Evolutionary conservation across 2,888 invertebrate genomes (phyloP), one percentile per base, ranked within the genome.

Genomic region (Cenopis cana): DNA sequence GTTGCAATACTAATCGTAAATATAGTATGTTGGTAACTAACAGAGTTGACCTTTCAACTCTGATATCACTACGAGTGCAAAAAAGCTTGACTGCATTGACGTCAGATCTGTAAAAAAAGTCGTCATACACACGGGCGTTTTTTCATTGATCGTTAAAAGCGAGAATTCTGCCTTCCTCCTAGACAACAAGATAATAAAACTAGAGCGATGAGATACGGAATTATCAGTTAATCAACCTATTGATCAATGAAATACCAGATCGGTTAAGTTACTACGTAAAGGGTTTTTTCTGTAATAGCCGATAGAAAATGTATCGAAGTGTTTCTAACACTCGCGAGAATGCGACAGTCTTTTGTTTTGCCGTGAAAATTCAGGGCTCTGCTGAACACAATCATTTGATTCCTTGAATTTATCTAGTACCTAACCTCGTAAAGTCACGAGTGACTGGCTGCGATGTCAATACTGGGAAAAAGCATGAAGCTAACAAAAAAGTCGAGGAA

Each of bases 401-500:
- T 52, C 1, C 11, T 52, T 11, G 12, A 20, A 52, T 52, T 12
- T 10, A 18, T 36, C 52, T 36, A 14, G 10, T 52, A 14, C 29
- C 29, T 29, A 33, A 62, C 62, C 38, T 64, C 33, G 36, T 33
- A 52, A 52, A 17, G 52, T 24, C 46, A 33, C 55, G 29, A 46
- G 54, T 38, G 54, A 54, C 41, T 54, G 33, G 55, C 20, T 36
- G 46, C 46, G 46, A 18, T 17, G 52, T 33, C 41, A 59, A 36
- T 70, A 70, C 59, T 54, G 11, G 33, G 65, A 70, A 70, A 59
- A 59, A 57, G 50, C 57, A 52, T 38, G 8, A 38, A 14, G 12
- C 14, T 18, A 11, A 59, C 70, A 66, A 66, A 69, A 68, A 59
- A 49, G 33, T 55, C 20, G 57, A 66, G 59, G 59, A 59, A 70